Evolutionary conservation across 1,140 invertebrate species (phyloP).

Genomic region (Cydia fagiglandana): DNA sequence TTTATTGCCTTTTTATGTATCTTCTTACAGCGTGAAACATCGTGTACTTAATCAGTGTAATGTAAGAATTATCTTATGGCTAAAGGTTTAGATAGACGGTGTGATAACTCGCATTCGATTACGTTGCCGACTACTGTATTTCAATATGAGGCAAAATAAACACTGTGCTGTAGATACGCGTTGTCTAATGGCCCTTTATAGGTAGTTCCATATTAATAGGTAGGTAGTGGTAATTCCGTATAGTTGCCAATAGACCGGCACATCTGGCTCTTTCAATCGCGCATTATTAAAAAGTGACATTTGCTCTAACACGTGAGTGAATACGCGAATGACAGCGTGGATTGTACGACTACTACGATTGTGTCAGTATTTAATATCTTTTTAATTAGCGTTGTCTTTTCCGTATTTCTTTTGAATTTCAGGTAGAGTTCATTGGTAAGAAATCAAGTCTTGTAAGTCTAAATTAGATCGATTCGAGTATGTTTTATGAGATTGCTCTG

Average conservation of each 20-base stretch:
- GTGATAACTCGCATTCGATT: not conserved
- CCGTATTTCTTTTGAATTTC: not conserved
- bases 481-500: not conserved
- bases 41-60: not conserved
- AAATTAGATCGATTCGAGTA: not conserved
- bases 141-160: no score
- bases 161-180: no score
- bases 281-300: no score
- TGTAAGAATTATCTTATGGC: not conserved
- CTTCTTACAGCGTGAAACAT: not conserved
- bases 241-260: no score
- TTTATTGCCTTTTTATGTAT: conserved; percentile 18
- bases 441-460: not conserved
- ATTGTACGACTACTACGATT: no score
- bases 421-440: not conserved
- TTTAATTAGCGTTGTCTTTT: not conserved
- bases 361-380: not conserved
- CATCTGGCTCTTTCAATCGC: no score
- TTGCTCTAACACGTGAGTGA: no score
- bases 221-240: no score
- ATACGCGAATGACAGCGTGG: no score
- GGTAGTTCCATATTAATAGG: no score
- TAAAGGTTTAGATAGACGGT: not conserved
- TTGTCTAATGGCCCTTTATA: no score
- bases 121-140: not conserved